These are phyloP conservation scores for Synanthedon formicaeformis DNA, from an alignment of 2,888 invertebrate species.

Conservation along the genomic window DNA sequence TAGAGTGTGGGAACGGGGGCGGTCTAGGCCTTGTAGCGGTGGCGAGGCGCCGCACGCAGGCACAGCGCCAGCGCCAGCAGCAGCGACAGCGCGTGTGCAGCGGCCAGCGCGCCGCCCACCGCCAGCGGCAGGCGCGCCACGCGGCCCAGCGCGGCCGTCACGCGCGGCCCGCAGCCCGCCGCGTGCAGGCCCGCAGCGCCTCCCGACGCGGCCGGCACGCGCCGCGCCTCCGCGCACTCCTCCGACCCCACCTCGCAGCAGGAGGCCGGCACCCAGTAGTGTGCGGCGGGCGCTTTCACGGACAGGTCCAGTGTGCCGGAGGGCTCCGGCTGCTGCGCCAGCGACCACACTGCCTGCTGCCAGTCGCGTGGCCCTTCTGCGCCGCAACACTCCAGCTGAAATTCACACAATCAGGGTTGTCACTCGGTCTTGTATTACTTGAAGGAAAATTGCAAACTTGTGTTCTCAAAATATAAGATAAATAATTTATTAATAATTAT, in stretches of 20 bases:
- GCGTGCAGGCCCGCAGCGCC: conserved; percentile 24
- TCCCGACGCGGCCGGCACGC: conserved; percentile 27
- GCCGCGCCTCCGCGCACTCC: conserved; percentile 24
- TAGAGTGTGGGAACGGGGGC: no score
- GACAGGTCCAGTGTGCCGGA: conserved; percentile 37
- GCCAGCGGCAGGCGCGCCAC: conserved; percentile 31
- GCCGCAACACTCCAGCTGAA: conserved; percentile 90
- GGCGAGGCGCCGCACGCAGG: conserved; percentile 33
- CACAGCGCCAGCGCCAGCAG: conserved; percentile 49
- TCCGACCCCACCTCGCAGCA: conserved; percentile 24
- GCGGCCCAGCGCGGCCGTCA: conserved; percentile 29
- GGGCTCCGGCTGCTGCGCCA: conserved; percentile 10
- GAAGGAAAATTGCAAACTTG: not conserved
- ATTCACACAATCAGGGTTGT: not conserved
- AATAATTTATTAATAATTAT: no score
- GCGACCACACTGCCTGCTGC: conserved; percentile 60
- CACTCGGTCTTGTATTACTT: no score
- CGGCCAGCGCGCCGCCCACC: conserved; percentile 37
- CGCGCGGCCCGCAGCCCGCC: conserved; percentile 35
- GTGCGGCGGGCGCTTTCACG: conserved; percentile 34
- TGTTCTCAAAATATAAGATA: no score
- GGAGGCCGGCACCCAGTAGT: conserved; percentile 47
- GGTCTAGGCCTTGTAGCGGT: conserved; percentile 40
- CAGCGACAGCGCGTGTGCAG: conserved; percentile 41
- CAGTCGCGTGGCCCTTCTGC: conserved; percentile 95